phyloP scores from a whole-genome alignment of 2,113 vertebrate species.

The Pangasianodon gigas region DNA sequence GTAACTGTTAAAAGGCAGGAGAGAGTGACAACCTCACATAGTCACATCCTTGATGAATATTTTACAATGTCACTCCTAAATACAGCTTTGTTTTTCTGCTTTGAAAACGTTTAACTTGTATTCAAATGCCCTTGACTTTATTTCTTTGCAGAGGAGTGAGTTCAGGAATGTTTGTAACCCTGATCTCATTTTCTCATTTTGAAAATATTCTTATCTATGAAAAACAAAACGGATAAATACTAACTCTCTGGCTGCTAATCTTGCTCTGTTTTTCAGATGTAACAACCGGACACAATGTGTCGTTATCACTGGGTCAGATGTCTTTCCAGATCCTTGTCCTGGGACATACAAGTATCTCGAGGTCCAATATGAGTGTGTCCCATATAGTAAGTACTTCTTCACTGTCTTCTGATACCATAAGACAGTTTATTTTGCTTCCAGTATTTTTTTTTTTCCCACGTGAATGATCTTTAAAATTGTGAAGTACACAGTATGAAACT shows the following conservation, averaged over 20 bases:
- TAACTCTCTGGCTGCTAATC: constrained; percentile 62
- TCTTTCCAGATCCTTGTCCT: constrained; percentile 98
- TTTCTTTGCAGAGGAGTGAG: neutral
- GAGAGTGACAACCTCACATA: neutral
- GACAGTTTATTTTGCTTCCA: neutral
- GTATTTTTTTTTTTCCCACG: neutral
- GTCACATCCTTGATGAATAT: constrained; percentile 9
- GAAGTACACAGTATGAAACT: neutral
- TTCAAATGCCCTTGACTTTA: neutral
- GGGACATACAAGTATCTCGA: constrained; percentile 99
- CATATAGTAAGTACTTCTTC: constrained; percentile 95
- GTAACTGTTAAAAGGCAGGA: constrained; percentile 14
- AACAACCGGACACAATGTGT: constrained; percentile 99
- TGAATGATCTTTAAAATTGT: neutral
- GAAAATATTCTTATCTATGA: neutral
- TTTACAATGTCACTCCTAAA: constrained; percentile 28
- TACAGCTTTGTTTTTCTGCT: neutral
- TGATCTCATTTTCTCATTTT: neutral
- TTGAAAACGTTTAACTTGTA: neutral
- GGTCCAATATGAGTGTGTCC: constrained; percentile 99
- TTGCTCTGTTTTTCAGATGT: constrained; percentile 85
- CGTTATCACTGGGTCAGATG: constrained; percentile 97
- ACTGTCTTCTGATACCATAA: neutral
- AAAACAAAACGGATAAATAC: neutral
- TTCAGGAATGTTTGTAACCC: neutral